Base-by-base conservation (phyloP, 1,140 invertebrate genomes). In the Nasonia giraulti region DNA sequence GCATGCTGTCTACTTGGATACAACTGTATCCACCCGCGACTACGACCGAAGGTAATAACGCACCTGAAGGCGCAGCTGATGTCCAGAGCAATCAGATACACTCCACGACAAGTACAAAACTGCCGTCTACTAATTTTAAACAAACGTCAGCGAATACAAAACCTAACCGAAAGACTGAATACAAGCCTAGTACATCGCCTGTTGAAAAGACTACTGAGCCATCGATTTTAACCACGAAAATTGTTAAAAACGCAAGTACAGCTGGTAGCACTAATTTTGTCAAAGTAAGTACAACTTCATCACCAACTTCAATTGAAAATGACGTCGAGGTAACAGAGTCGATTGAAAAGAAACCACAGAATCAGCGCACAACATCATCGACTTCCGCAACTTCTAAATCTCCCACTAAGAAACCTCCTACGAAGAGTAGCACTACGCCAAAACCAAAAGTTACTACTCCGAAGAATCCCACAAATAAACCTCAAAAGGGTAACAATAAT, bases 1-100 rank as follows among this genome's bases (percentile, higher is more conserved):
- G 95, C 87, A 95, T 95, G 8, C 93, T 96, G 82, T 96, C 96
- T 2, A 96, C 96, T 4, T 96, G 96, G 96, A 95, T 96, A 86
- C 91, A 96, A n/a, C 89, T 96, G 33, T 96, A 95, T 89, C 93
- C 94, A 4, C 93, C 94, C 33, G 91, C 93, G 0, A 92, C 93
- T 2, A 93, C 92, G 1, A 87, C 89, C 23, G 80, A 86, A 44
- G 47, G 47, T 20, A 93, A 93, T 78, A 86, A 87, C 75, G 86
- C 91, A 0, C 17, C 81, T 0, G 87, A 88, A 23, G 82, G 82
- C 44, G 86, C 69, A 62, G 87, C 0, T 79, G 69, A 75, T 11
- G 6, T 23, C 23, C 66, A 55, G 8, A 78, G 33, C 20, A 78
- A 78, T 68, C 75, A 50, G n/a, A 62, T 82, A 11, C 31, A 50